Evolutionary conservation across 2,113 vertebrate genomes (phyloP), one percentile per base, ranked within the genome.

Genomic region (Vulpes vulpes): DNA sequence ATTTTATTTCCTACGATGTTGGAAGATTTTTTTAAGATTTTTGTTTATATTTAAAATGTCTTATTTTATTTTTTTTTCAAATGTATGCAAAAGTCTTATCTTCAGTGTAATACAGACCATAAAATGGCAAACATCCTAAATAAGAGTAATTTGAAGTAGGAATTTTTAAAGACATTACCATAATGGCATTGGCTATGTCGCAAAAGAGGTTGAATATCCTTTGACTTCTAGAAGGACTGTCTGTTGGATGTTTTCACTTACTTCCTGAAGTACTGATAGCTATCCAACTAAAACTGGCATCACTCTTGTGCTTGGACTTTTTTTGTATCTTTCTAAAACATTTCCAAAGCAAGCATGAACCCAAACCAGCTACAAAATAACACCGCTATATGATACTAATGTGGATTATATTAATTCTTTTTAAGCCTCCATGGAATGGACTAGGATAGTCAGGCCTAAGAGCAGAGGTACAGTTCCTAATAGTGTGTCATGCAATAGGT

Each of bases 231-330:
- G 32, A 96, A 79, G 15, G 53, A 32, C 35, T 73, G 4, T 49
- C 30, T 85, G 20, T 67, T 65, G 57, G 20, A 80, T 80, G 35
- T 80, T 97, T 94, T 73, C 49, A 73, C 89, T 89, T 73, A 53
- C 32, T 94, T 93, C 53, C 43, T 35, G 57, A 64, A 82, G 12
- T 67, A 51, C 5, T 71, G 43, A 60, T 27, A 83, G 16, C 60
- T 87, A 19, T n/a, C 69, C 60, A 59, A 3, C 62, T 82, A 3
- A 32, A 67, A 35, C 16, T 83, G 35, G 53, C 55, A 64, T 71
- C 22, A 2, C 2, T 74, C 30, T 90, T 78, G 11, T 27, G 35
- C 25, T 82, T 19, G 5, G 25, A 69, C 43, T 69, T 53, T 79
- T 82, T 62, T 90, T 64, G n/a, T 65, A 53, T 64, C 53, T 14